phyloP scores from a whole-genome alignment of 2,797 vertebrate genomes.

The Lates japonicus region DNA sequence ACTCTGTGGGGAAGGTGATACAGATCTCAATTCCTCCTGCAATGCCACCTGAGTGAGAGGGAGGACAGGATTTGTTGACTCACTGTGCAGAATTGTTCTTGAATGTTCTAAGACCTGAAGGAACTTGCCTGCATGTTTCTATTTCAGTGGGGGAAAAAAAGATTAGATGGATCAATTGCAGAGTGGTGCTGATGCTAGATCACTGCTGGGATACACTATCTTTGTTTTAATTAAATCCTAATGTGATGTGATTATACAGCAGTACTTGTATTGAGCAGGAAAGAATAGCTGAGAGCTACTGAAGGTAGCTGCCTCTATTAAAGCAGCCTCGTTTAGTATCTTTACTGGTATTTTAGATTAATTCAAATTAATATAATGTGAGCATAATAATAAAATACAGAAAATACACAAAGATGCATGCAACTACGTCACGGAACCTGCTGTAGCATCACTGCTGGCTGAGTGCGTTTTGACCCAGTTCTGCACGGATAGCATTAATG shows the following conservation, averaged over 20 bases:
- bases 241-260: constrained; percentile 26
- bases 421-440: constrained; percentile 1
- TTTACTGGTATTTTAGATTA: not conserved
- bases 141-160: accelerated
- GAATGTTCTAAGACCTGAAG: constrained; percentile 33
- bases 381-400: not conserved
- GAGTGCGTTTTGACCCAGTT: constrained; percentile 74
- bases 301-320: not conserved
- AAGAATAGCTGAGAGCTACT: not conserved
- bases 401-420: not conserved
- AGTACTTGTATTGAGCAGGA: not conserved
- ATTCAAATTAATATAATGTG: not conserved
- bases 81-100: constrained; percentile 38
- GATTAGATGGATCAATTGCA: not conserved
- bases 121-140: not conserved
- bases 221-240: constrained; percentile 12
- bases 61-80: constrained; percentile 29
- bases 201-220: not conserved
- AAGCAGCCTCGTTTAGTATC: not conserved
- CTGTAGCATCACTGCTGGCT: constrained; percentile 52
- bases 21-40: constrained; percentile 88
- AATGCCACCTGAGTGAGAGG: constrained; percentile 80
- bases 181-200: not conserved
- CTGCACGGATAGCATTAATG: constrained; percentile 56
- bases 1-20: constrained; percentile 89